Evolutionary conservation across 1,140 invertebrate species (phyloP).

Genomic region (Yoshiicerus persimilis): DNA sequence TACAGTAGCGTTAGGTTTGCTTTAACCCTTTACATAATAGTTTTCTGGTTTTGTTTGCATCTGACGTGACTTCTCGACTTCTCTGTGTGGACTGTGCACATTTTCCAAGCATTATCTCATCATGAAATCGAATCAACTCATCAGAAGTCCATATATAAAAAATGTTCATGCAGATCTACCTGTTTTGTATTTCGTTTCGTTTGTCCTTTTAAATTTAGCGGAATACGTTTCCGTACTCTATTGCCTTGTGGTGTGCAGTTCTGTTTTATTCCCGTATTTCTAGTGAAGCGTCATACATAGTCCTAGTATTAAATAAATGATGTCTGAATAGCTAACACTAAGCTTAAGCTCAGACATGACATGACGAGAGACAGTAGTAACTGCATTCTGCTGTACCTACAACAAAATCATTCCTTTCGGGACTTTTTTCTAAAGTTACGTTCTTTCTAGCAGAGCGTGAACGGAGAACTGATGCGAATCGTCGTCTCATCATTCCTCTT

Average conservation of each 20-base stretch:
- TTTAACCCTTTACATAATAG: not conserved
- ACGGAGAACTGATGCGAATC: constrained; percentile 1
- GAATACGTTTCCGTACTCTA: not conserved
- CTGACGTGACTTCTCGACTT: not conserved
- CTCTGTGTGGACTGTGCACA: not conserved
- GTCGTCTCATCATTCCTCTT: not conserved
- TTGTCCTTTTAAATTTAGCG: not conserved
- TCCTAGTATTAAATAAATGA: not conserved
- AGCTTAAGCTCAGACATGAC: not conserved
- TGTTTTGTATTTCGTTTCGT: not conserved
- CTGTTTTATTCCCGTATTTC: not conserved
- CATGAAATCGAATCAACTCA: not conserved
- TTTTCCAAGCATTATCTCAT: not conserved
- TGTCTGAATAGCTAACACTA: not conserved
- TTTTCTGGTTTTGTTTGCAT: not conserved
- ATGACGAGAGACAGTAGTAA: not conserved
- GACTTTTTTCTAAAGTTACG: not conserved
- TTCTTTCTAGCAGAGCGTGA: not conserved
- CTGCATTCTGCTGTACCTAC: not conserved
- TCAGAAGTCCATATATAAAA: not conserved
- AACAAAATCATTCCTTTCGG: not conserved
- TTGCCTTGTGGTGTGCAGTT: not conserved
- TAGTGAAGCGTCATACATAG: not conserved
- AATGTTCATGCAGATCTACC: not conserved
- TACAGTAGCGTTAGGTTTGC: not conserved